Base-by-base conservation (phyloP, 2,888 invertebrate species). In the Macrophya alboannulata region DNA sequence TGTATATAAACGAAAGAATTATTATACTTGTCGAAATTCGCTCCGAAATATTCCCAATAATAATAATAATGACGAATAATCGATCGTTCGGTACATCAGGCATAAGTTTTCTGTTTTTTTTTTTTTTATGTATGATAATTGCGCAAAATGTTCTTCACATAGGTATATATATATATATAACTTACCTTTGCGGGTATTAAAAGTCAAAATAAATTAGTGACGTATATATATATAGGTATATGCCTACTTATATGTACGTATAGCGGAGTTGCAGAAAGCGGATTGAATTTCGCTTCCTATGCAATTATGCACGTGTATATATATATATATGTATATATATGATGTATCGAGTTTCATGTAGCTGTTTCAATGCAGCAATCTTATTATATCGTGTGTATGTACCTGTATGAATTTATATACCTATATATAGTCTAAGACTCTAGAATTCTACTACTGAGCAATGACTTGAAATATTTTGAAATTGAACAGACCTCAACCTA, bases 231-330 rank as follows among this genome's bases (percentile, higher is more conserved):
- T 71, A 15, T 10, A 4, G 17, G 9, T 10, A 17, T 59, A n/a
- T 59, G 17, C 15, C 15, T 62, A 62, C n/a, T 10, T 62, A n/a
- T 25, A 62, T 10, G 9, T 68, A 31, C 4, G 10, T n/a, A 25
- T 10, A 0, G 12, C 6, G n/a, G 21, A 25, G n/a, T 9, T 43
- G 15, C 43, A 9, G 12, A 45, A 43, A 45, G 15, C 17, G 25
- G 45, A 74, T 74, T 74, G 45, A 25, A 74, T 74, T 74, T 74
- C 45, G 72, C 45, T 45, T 74, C 72, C 45, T 74, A 21, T 74
- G 45, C 72, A 74, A 74, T 74, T 74, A 71, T 25, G 6, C 51
- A 17, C 51, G 17, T 55, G 15, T 25, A 55, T 55, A 55, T n/a
- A 55, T 25, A 55, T 55, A 55, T n/a, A 21, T 25, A 62, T 4